These are phyloP conservation scores for Drosophila aff. DNA, from an alignment of 1,140 invertebrate species.

Conservation along the genomic window DNA sequence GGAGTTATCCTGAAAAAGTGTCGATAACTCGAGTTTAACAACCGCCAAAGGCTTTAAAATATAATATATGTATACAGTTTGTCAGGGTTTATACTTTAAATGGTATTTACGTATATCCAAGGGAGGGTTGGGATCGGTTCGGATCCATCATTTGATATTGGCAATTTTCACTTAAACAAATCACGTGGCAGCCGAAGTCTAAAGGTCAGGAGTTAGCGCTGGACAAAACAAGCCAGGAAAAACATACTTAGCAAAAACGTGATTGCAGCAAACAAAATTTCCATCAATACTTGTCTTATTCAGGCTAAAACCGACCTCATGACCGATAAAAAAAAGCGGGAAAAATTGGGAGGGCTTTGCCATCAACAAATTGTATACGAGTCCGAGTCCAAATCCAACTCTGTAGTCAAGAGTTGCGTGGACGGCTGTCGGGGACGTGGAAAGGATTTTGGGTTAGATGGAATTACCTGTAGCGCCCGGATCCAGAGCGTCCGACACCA, in stretches of 20 bases:
- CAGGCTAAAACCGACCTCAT: slow-evolving; percentile 3
- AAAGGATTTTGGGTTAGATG: background rate
- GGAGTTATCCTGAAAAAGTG: slow-evolving; percentile 67
- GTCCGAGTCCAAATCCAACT: background rate
- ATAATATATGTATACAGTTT: slow-evolving; percentile 27
- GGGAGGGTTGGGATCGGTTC: background rate
- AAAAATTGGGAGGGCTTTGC: background rate
- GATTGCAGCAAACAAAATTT: background rate
- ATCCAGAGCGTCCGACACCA: slow-evolving; percentile 39
- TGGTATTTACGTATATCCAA: background rate
- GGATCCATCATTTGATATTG: background rate
- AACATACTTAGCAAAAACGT: background rate
- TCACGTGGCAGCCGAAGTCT: background rate
- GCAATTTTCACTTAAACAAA: slow-evolving; percentile 1
- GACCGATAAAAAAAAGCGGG: slow-evolving; percentile 3
- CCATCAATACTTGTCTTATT: background rate
- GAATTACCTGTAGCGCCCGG: slow-evolving; percentile 38
- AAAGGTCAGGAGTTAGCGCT: slow-evolving; percentile 6
- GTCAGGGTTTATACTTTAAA: slow-evolving; percentile 5
- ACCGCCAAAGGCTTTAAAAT: slow-evolving; percentile 33
- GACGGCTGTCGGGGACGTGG: background rate
- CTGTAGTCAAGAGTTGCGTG: background rate
- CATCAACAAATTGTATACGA: slow-evolving; percentile 3
- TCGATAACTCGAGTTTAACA: slow-evolving; percentile 65
- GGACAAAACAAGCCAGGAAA: background rate